A percentile compares a stretch with the other conserved stretches of the same genome.
These are phyloP conservation scores for Diorhabda sublineata DNA, from an alignment of 1,140 invertebrate species.

Conservation along the genomic window DNA sequence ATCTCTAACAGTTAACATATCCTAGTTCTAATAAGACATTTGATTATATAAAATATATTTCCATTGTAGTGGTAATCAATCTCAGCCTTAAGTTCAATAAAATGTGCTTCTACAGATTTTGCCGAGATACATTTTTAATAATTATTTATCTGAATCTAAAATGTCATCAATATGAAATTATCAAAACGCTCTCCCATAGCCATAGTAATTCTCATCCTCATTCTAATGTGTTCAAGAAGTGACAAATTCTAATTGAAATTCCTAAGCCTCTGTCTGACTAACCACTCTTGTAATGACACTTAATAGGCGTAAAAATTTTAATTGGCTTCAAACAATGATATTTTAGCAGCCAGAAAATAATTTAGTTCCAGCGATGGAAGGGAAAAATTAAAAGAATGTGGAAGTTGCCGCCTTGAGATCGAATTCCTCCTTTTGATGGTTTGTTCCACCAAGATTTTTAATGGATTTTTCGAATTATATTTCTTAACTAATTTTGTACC, in stretches of 20 bases:
- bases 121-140: no score
- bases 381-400: conserved; percentile 19
- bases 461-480: background rate
- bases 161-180: conserved; percentile 22
- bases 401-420: conserved; percentile 13
- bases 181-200: conserved; percentile 27
- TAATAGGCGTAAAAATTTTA: conserved; percentile 43
- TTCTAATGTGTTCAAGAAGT: conserved; percentile 41
- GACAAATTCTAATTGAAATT: conserved; percentile 47
- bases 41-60: no score
- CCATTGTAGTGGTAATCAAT: no score
- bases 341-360: conserved; percentile 28
- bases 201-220: conserved; percentile 26
- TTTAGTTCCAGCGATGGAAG: conserved; percentile 17
- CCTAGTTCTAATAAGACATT: no score
- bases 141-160: no score
- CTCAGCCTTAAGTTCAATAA: no score
- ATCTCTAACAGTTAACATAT: no score
- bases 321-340: conserved; percentile 39
- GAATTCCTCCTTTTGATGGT: conserved; percentile 12
- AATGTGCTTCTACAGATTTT: no score
- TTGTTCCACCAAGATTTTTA: conserved; percentile 9
- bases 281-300: conserved; percentile 38
- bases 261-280: conserved; percentile 37
- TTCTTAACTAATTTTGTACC: background rate